Base-by-base conservation (phyloP, 2,113 vertebrate species). In the Ageneiosus marmoratus region DNA sequence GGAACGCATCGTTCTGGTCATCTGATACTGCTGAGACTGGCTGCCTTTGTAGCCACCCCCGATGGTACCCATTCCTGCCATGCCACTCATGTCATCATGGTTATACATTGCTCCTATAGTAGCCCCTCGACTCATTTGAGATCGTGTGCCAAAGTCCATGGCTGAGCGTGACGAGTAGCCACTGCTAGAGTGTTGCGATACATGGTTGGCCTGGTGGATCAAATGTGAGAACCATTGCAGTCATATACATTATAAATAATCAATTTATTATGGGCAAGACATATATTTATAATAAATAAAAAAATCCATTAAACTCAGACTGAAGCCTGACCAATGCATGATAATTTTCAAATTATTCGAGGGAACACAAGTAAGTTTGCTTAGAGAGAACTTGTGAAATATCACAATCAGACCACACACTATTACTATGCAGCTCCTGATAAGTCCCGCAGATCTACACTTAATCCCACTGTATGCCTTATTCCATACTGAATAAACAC, bases 111-210 rank as follows among this genome's bases (percentile, higher is more conserved):
- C 32, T n/a, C 58, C 72, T 3, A 88, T 87, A 12, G 89, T 72
- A 0, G 77, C 86, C 0, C 80, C 88, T 62, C 87, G 88, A 78
- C 89, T 93, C 16, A 93, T 91, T 87, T 44, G 88, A 3, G 89
- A 72, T 24, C 83, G 55, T 32, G 89, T 91, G n/a, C 63, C 56
- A 15, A 89, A 48, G 20, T 96, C 95, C 58, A 94, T 92, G 0
- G 94, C 93, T 0, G 96, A 97, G 80, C 90, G 93, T 0, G 92
- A 93, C 53, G 94, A 95, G 90, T 92, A 97, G 83, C 87, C 13
- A 0, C 86, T 84, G 0, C 87, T 88, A 0, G 89, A 8, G 46
- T 84, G 90, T 83, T 91, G 90, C 8, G 91, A 82, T 10, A 89
- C 0, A 18, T 85, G 92, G 16, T 90, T 88, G 60, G 86, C 89